phyloP scores from a whole-genome alignment of 1,140 invertebrate genomes.

The Trissolcus basalis region DNA sequence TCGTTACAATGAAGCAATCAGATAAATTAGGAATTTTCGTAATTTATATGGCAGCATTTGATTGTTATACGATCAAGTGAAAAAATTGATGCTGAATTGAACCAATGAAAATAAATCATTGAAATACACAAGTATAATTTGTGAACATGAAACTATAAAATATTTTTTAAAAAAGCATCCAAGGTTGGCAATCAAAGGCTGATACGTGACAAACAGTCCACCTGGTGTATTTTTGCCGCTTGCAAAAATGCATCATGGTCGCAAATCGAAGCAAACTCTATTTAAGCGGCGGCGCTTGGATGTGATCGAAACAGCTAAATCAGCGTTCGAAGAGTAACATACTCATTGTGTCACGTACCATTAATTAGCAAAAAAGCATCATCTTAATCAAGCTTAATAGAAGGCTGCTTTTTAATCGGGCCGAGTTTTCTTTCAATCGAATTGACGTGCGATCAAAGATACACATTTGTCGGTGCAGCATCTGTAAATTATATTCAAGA shows the following conservation, averaged over 20 bases:
- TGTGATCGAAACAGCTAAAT: slow-evolving; percentile 41
- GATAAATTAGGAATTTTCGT: no score
- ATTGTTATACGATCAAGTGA: no score
- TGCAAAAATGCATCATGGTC: slow-evolving; percentile 10
- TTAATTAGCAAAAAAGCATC: slow-evolving; percentile 56
- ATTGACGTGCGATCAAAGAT: slow-evolving; percentile 39
- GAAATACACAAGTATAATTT: no score
- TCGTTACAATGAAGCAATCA: no score
- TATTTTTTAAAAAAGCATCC: no score
- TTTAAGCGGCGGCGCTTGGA: slow-evolving; percentile 7
- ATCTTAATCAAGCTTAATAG: slow-evolving; percentile 53
- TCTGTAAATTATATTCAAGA: slow-evolving; percentile 33
- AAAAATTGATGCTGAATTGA: no score
- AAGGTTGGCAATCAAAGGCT: no score
- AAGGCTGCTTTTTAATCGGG: slow-evolving; percentile 12
- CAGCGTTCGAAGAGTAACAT: slow-evolving; percentile 31
- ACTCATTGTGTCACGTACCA: slow-evolving; percentile 48
- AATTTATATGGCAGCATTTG: no score
- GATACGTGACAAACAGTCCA: no score
- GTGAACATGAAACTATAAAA: no score
- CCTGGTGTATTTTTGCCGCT: not conserved
- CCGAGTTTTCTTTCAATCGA: slow-evolving; percentile 15
- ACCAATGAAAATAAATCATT: no score
- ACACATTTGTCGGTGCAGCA: slow-evolving; percentile 25
- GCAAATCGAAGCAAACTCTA: slow-evolving; percentile 27